Evolutionary conservation across 1,140 invertebrate species (phyloP), one percentile per base, ranked within the genome.

Genomic region (Zophobas atratus): DNA sequence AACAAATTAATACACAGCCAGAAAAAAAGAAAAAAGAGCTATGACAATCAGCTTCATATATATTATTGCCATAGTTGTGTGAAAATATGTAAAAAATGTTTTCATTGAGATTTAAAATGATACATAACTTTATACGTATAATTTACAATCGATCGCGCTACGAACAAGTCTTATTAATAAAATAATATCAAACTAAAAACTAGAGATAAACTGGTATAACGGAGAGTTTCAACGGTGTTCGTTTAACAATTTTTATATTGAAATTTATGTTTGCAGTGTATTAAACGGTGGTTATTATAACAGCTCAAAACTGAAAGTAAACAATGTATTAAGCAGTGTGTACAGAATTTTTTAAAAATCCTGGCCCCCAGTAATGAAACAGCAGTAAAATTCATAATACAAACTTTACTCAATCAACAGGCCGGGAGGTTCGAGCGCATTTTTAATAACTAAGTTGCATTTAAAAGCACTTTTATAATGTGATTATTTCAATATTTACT

Each of bases 341-440:
- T 82, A 82, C 81, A 81, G 76, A 82, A 78, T 79, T 79, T 77
- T 80, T 81, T 76, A 81, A 82, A 82, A 82, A 82, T 82, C 81
- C 78, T 67, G 77, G 81, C 80, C 80, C 49, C 77, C 81, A 78
- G 80, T 79, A 67, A 81, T 78, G 80, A 82, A 81, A 80, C 77
- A 79, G 81, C 81, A 82, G 81, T 82, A 82, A 82, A 82, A 82
- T 82, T 82, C 81, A 82, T 82, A 82, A 82, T 82, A 82, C 76
- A 82, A 82, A 82, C 81, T 82, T 82, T 82, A 79, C 81, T 82
- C 81, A 79, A 82, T 82, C 81, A 82, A 82, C 81, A 82, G 76
- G 71, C 81, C 80, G 60, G 33, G 48, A 78, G 77, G 70, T 57
- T 49, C 72, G 74, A 67, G 70, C 77, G 77, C 79, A 79, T 77